Conservation (phyloP, 2,113 vertebrate species). For the Podilymbus podiceps region DNA sequence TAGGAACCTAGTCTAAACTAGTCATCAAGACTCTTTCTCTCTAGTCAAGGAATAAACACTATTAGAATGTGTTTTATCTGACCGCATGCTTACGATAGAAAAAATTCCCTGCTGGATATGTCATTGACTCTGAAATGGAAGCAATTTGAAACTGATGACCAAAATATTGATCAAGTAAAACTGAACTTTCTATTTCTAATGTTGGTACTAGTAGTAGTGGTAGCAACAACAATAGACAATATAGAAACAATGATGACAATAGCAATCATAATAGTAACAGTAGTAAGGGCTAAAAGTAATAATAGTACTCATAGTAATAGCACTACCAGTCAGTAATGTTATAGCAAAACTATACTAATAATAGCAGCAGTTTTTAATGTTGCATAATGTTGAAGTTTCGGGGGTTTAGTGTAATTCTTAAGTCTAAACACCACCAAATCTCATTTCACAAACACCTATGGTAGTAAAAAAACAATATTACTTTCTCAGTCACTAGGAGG, state of each 20-base stretch:
- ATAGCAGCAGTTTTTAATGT: background rate
- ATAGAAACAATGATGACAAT: background rate
- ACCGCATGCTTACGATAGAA: fast-evolving
- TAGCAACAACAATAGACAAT: background rate
- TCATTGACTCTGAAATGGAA: background rate
- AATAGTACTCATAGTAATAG: background rate
- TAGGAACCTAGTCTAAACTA: background rate
- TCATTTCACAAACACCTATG: background rate
- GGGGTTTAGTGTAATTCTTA: background rate
- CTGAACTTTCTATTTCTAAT: background rate
- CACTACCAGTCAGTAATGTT: background rate
- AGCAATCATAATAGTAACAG: background rate
- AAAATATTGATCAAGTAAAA: background rate
- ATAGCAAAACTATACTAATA: background rate
- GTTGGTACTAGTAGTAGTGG: background rate
- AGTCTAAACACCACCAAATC: background rate
- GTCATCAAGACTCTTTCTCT: background rate
- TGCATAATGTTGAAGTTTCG: background rate
- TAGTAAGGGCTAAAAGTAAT: background rate
- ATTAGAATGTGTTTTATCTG: background rate
- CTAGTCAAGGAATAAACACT: background rate
- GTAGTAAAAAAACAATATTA: background rate
- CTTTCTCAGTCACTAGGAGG: background rate
- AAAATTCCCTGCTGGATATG: background rate
- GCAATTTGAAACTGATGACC: background rate